A percentile compares a stretch with the other conserved stretches of the same genome.
Evolutionary conservation across 1,140 invertebrate genomes (phyloP).

Genomic region (Drosophila sechellia): DNA sequence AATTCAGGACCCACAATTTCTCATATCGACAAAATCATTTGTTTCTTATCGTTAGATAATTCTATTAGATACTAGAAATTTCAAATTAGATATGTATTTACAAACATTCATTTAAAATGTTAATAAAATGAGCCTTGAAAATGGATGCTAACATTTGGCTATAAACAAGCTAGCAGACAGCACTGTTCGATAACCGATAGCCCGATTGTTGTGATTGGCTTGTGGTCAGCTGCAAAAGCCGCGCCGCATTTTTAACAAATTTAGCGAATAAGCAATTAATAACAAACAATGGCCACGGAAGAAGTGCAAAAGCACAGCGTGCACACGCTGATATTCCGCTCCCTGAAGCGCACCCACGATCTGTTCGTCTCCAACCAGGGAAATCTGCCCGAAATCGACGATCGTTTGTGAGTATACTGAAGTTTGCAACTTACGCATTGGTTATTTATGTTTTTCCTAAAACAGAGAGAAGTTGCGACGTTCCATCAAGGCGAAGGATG

Average conservation of each 20-base stretch:
- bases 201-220: slow-evolving; percentile 4
- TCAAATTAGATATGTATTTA: too few species aligned
- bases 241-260: slow-evolving; percentile 36
- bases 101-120: too few species aligned
- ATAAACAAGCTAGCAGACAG: neutral
- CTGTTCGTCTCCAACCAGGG: slow-evolving; percentile 98
- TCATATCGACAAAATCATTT: too few species aligned
- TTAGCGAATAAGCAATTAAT: slow-evolving; percentile 26
- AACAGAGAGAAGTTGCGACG: slow-evolving; percentile 91
- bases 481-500: slow-evolving; percentile 92
- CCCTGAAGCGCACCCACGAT: slow-evolving; percentile 98
- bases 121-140: neutral
- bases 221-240: slow-evolving; percentile 18
- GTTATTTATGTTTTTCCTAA: neutral
- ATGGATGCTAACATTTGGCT: neutral
- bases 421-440: neutral
- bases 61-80: too few species aligned
- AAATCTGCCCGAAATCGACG: slow-evolving; percentile 92
- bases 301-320: slow-evolving; percentile 98
- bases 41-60: too few species aligned
- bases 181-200: slow-evolving; percentile 13
- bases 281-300: slow-evolving; percentile 84
- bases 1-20: too few species aligned
- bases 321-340: slow-evolving; percentile 98
- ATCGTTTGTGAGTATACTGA: slow-evolving; percentile 88